A percentile compares a stretch with the other conserved stretches of the same genome.
Conservation (phyloP, 1,140 invertebrate species). For the Pseudomyrmex dendroicus region DNA sequence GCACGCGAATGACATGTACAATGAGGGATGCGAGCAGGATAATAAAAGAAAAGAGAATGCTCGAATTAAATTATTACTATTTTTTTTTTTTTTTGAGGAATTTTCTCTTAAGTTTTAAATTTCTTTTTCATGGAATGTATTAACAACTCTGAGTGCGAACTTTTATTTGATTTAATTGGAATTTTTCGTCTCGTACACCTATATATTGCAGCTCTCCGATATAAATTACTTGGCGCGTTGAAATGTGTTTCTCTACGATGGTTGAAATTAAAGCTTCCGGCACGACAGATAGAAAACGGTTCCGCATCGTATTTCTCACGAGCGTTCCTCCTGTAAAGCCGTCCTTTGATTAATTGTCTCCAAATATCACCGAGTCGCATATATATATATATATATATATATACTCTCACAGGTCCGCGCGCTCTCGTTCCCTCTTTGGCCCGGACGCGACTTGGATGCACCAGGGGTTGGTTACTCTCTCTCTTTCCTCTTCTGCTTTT, state of each 20-base stretch:
- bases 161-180: conserved; percentile 10
- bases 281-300: conserved; percentile 72
- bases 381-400: conserved; percentile 19
- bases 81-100: not conserved
- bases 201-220: not conserved
- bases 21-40: not conserved
- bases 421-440: conserved; percentile 45
- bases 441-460: conserved; percentile 38
- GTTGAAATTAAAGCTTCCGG: conserved; percentile 48
- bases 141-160: not conserved
- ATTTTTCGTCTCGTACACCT: conserved; percentile 5
- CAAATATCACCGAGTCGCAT: conserved; percentile 64
- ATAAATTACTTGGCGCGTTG: not conserved
- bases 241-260: not conserved
- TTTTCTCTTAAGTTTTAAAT: no score
- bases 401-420: conserved; percentile 35
- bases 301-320: conserved; percentile 81
- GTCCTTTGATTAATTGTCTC: conserved; percentile 81
- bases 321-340: conserved; percentile 71
- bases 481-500: not conserved
- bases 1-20: conserved; percentile 31
- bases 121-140: not conserved
- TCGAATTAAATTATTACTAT: not conserved
- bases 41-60: no score
- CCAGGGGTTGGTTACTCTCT: conserved; percentile 64